Evolutionary conservation across 2,113 vertebrate genomes (phyloP), one percentile per base, ranked within the genome.

Genomic region (Orcinus orca): DNA sequence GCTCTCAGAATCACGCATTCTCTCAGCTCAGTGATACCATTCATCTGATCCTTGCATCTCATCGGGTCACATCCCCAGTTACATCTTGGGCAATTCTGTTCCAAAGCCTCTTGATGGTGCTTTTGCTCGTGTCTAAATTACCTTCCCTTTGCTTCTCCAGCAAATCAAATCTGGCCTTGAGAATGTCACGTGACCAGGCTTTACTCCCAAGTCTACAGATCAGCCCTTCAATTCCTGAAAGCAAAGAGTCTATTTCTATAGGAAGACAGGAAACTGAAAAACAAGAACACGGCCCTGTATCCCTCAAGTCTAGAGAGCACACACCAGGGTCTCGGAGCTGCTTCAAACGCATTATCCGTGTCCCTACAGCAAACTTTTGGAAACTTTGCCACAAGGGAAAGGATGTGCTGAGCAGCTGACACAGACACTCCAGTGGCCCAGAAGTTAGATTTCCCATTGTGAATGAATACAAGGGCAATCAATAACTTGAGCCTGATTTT

Each of bases 211-310:
- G 65, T 55, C 44, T 47, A 63, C 8, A 82, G 44, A 68, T 50
- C 1, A 85, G 47, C 0, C 21, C 47, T 95, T 96, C 31, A 62
- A 41, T 85, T 95, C 26, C 90, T 86, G 73, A 95, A 70, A 91
- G 65, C 76, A 25, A 60, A 60, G 67, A 83, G n/a, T 23, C 31
- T 44, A 44, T 44, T 47, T 31, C 77, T 47, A 7, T 10, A 74
- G 41, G 65, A 81, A 68, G 53, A 83, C 6, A 36, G 5, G 29
- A 79, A 81, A 74, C 20, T 11, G n/a, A 92, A 89, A 36, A 38
- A 21, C 55, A 80, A 65, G 60, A 65, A n/a, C 8, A 26, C 6
- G 41, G 68, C 74, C 15, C n/a, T 9, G 3, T 17, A 41, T 62
- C 20, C 9, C 25, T 41, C 1, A 9, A 50, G 76, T 74, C 79